A percentile compares a stretch with the other conserved stretches of the same genome.
These are phyloP conservation scores for Mus minutoides DNA, from an alignment of 2,797 vertebrate species.

Conservation along the genomic window DNA sequence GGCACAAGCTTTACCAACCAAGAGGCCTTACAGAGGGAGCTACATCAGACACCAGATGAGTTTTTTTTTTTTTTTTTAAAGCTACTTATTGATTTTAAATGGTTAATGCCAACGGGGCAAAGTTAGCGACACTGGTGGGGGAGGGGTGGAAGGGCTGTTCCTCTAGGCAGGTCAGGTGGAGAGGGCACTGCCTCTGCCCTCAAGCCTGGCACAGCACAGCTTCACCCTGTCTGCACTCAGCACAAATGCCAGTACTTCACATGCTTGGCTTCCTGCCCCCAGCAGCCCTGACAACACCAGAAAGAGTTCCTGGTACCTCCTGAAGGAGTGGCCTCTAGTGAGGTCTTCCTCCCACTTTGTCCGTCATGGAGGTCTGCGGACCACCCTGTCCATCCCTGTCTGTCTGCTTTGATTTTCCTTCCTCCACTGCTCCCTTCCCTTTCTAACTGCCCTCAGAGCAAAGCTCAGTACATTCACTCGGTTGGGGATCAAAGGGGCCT, in stretches of 20 bases:
- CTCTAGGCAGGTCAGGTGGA: rapidly evolving
- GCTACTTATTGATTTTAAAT: not conserved
- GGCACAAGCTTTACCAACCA: not conserved
- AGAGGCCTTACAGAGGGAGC: not conserved
- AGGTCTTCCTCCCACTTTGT: rapidly evolving
- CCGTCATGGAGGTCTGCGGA: not conserved
- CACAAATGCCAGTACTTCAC: rapidly evolving
- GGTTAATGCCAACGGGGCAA: no score
- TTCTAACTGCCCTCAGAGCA: rapidly evolving
- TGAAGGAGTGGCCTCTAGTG: rapidly evolving
- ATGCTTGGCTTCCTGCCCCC: not conserved
- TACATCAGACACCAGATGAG: not conserved
- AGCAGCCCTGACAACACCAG: rapidly evolving
- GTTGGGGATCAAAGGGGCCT: rapidly evolving
- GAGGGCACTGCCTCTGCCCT: not conserved
- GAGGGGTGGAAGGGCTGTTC: rapidly evolving
- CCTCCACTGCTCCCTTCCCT: rapidly evolving
- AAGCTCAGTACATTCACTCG: rapidly evolving
- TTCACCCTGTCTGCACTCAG: rapidly evolving
- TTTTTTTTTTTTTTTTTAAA: not conserved
- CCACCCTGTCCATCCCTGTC: no score
- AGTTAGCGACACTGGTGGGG: not conserved
- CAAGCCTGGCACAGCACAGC: not conserved
- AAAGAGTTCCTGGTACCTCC: not conserved
- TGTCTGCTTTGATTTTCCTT: not conserved